Percentiles rank a stretch among this genome's conserved stretches.
Conservation (phyloP, 2,888 invertebrate species). For the Drosophila fulvimacula region DNA sequence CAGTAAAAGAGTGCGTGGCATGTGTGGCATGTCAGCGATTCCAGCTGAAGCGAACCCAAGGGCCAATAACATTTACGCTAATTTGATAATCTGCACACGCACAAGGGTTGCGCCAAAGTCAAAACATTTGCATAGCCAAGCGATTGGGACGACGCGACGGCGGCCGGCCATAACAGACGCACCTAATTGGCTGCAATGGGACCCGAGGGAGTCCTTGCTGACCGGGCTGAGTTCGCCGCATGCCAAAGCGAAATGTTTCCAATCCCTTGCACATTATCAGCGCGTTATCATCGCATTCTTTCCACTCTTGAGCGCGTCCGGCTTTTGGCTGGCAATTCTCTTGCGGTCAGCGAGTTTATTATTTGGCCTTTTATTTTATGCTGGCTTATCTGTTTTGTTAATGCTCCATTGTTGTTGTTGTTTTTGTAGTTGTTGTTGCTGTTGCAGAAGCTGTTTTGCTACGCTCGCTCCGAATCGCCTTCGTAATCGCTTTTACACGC, state of each 20-base stretch:
- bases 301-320: constrained; percentile 57
- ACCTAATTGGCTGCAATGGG: constrained; percentile 85
- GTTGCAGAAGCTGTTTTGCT: constrained; percentile 62
- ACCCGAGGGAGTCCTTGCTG: constrained; percentile 81
- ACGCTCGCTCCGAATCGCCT: constrained; percentile 50
- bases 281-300: constrained; percentile 76
- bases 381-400: constrained; percentile 64
- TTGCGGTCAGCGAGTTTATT: constrained; percentile 80
- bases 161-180: constrained; percentile 55
- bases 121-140: constrained; percentile 82
- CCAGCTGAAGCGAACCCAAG: constrained; percentile 38
- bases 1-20: constrained; percentile 34
- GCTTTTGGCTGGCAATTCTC: constrained; percentile 25
- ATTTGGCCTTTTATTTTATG: constrained; percentile 78
- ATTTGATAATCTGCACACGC: constrained; percentile 82
- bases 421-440: constrained; percentile 24
- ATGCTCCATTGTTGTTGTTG: constrained; percentile 30
- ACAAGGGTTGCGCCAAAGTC: constrained; percentile 51
- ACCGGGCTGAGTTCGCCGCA: constrained; percentile 28
- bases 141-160: constrained; percentile 32
- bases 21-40: constrained; percentile 63
- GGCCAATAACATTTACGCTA: constrained; percentile 78
- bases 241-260: constrained; percentile 19
- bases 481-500: constrained; percentile 83
- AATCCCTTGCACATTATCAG: constrained; percentile 66